phyloP scores from a whole-genome alignment of 2,888 invertebrate genomes.

The Tachina fera region DNA sequence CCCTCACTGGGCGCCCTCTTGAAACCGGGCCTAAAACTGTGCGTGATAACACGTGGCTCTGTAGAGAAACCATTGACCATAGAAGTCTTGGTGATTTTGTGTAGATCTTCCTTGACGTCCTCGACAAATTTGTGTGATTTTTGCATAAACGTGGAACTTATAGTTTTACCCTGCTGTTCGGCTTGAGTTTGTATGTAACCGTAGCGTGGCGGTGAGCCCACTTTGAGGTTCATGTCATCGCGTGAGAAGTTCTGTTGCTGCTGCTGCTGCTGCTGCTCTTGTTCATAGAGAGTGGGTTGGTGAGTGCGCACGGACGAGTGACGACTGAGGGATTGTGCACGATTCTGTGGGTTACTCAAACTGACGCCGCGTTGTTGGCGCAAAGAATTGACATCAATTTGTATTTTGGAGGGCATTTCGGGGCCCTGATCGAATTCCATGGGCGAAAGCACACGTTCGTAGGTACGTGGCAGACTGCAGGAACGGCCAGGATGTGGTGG shows the following conservation, averaged over 20 bases:
- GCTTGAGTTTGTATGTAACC: slow-evolving; percentile 84
- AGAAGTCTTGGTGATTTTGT: slow-evolving; percentile 71
- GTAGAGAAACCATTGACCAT: slow-evolving; percentile 66
- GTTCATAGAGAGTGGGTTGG: slow-evolving; percentile 71
- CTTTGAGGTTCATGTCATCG: slow-evolving; percentile 83
- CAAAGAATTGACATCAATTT: slow-evolving; percentile 77
- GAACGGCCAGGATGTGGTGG: slow-evolving; percentile 84
- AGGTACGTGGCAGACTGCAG: slow-evolving; percentile 84
- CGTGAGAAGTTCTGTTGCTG: slow-evolving; percentile 73
- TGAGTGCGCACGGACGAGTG: slow-evolving; percentile 76
- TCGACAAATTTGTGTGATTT: slow-evolving; percentile 88
- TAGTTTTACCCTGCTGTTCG: slow-evolving; percentile 85
- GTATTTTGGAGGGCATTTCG: slow-evolving; percentile 82
- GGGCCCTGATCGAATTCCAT: slow-evolving; percentile 86
- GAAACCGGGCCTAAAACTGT: slow-evolving; percentile 81
- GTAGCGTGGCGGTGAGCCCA: slow-evolving; percentile 86
- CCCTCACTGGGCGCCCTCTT: slow-evolving; percentile 82
- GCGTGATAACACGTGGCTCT: slow-evolving; percentile 74
- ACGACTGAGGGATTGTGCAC: slow-evolving; percentile 80
- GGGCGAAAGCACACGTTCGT: slow-evolving; percentile 85
- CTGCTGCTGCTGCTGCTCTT: slow-evolving; percentile 66
- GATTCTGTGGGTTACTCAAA: slow-evolving; percentile 60
- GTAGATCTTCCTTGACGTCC: slow-evolving; percentile 86
- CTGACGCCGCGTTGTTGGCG: slow-evolving; percentile 76
- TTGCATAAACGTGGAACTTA: slow-evolving; percentile 87